phyloP scores from a whole-genome alignment of 2,888 invertebrate species.

The Limulus polyphemus region DNA sequence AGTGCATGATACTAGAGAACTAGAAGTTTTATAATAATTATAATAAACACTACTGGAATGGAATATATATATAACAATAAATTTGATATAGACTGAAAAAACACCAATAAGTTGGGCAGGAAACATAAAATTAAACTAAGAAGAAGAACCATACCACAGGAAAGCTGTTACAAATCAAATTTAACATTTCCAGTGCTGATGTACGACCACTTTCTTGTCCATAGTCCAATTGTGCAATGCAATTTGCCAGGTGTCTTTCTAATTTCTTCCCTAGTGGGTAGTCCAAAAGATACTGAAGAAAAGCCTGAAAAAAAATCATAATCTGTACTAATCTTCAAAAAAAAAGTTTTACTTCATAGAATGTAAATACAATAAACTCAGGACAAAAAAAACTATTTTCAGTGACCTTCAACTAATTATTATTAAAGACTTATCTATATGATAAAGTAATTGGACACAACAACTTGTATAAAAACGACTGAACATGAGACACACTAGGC shows the following conservation, averaged over 20 bases:
- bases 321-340: background rate
- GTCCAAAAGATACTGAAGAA: constrained; percentile 67
- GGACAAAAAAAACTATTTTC: background rate
- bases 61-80: background rate
- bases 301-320: constrained; percentile 28
- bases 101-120: background rate
- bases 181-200: constrained; percentile 73
- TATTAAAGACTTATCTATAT: background rate
- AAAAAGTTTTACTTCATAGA: too few species aligned
- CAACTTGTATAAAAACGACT: background rate
- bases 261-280: constrained; percentile 68
- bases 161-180: constrained; percentile 60
- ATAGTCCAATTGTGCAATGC: constrained; percentile 66
- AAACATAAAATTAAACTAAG: too few species aligned
- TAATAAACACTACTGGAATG: constrained; percentile 2
- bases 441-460: background rate
- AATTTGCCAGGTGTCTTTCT: constrained; percentile 62
- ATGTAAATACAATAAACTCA: too few species aligned
- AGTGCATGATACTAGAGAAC: constrained; percentile 4
- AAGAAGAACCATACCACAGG: constrained; percentile 47
- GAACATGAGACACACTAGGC: background rate
- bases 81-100: background rate
- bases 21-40: constrained; percentile 10
- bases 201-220: constrained; percentile 66
- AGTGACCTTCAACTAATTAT: background rate